Evolutionary conservation across 1,140 invertebrate species (phyloP), one percentile per base, ranked within the genome.

Genomic region (Elysia chlorotica): DNA sequence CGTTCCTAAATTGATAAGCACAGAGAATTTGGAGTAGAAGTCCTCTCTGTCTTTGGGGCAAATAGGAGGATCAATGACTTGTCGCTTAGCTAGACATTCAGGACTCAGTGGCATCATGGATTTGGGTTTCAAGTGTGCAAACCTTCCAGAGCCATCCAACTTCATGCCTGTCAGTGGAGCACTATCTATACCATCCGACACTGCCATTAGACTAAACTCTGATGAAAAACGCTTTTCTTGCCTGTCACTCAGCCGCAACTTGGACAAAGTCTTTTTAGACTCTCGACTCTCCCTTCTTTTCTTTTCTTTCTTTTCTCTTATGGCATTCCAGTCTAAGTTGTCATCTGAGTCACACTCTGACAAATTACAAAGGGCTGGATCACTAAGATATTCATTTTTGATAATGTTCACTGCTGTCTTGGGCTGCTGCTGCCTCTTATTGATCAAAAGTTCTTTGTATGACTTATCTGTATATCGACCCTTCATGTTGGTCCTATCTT

Each of bases 1-100:
- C 75, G 91, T 92, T 31, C 93, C 92, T 88, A 93, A 90, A 79
- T 92, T 91, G 76, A 94, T 92, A 28, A 94, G 87, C 84, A 91
- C 75, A 25, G 91, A 91, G 82, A 94, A 92, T 1, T 91, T 92
- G 65, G 90, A 90, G 86, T 92, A 90, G 85, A 93, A 93, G 71
- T 88, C 89, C 59, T 91, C 87, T 69, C 92, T 83, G 67, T 87
- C 88, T 70, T 86, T 79, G 4, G 87, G 84, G 80, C 87, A 88
- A 69, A 89, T 87, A 23, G 71, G 59, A 21, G 72, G 74, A 33
- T 76, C 71, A 2, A 71, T 72, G 73, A 82, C 69, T 38, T 71
- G 78, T 65, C 65, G 74, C 69, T 54, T 75, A 71, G 62, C 71
- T 75, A 36, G 63, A 54, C 69, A 78, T 33, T 76, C 73, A 21